These are phyloP conservation scores for Coenobita brevimanus DNA, from an alignment of 1,140 invertebrate species.

Conservation along the genomic window DNA sequence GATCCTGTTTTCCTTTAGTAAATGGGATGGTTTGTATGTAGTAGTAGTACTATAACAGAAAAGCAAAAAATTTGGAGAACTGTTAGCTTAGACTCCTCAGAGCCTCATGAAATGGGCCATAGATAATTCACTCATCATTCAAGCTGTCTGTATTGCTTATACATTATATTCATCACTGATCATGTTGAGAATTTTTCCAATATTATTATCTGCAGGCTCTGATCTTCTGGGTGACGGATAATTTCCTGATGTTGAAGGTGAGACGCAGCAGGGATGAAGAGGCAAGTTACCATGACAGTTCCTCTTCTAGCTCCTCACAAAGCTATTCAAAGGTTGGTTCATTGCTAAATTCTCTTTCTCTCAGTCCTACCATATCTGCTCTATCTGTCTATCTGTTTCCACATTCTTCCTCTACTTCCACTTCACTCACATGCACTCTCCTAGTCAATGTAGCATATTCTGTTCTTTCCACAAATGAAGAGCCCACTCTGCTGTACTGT, in stretches of 20 bases:
- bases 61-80: no score
- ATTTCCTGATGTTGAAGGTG: conserved; percentile 81
- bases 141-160: conserved; percentile 42
- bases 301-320: conserved; percentile 24
- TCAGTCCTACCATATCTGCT: background rate
- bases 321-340: conserved; percentile 31
- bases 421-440: no score
- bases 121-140: no score
- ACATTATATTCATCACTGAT: background rate
- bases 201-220: conserved; percentile 79
- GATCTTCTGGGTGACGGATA: conserved; percentile 89
- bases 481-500: no score
- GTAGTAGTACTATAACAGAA: no score
- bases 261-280: background rate
- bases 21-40: no score
- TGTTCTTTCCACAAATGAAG: no score
- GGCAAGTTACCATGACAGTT: background rate
- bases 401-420: background rate
- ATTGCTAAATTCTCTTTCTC: background rate
- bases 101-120: no score
- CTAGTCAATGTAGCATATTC: no score
- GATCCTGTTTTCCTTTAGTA: no score
- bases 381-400: background rate
- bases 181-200: background rate
- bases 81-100: no score